Percentiles rank a stretch among this genome's conserved stretches.
Evolutionary conservation across 2,888 invertebrate genomes (phyloP).

Genomic region (Malacosoma neustria): DNA sequence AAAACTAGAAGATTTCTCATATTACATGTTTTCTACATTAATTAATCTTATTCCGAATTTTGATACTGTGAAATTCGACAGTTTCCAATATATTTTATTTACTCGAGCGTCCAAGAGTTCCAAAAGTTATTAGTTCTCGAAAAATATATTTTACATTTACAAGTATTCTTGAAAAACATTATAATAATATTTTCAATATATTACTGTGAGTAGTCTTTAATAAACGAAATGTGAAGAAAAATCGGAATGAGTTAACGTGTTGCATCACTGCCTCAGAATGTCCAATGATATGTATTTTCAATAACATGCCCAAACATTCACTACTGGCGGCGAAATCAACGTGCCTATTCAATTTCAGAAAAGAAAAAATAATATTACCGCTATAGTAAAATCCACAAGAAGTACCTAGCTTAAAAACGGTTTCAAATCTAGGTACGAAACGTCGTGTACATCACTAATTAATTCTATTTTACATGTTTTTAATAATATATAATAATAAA

Average conservation of each 20-base stretch:
- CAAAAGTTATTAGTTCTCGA: no score
- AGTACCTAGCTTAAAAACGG: background rate
- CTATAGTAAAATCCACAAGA: constrained; percentile 27
- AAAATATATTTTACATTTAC: background rate
- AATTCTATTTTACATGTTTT: constrained; percentile 60
- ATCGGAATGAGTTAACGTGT: constrained; percentile 9
- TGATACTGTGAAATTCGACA: no score
- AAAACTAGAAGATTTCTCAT: constrained; percentile 27
- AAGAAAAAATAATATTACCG: constrained; percentile 18
- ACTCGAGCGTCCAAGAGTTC: no score
- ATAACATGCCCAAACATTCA: constrained; percentile 35
- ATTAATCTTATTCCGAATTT: constrained; percentile 9
- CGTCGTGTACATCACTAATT: constrained; percentile 54
- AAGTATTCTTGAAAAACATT: no score
- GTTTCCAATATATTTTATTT: no score
- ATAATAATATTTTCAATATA: background rate
- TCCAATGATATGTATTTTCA: constrained; percentile 68
- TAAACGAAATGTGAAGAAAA: constrained; percentile 1
- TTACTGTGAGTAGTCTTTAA: no score
- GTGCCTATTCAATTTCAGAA: constrained; percentile 12
- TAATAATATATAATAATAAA: constrained; percentile 57
- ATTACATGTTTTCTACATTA: constrained; percentile 12
- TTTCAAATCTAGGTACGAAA: constrained; percentile 38
- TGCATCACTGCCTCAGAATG: constrained; percentile 48
- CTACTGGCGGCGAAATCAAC: constrained; percentile 17